phyloP scores from a whole-genome alignment of 1,140 invertebrate species.

The Hypothenemus hampei region DNA sequence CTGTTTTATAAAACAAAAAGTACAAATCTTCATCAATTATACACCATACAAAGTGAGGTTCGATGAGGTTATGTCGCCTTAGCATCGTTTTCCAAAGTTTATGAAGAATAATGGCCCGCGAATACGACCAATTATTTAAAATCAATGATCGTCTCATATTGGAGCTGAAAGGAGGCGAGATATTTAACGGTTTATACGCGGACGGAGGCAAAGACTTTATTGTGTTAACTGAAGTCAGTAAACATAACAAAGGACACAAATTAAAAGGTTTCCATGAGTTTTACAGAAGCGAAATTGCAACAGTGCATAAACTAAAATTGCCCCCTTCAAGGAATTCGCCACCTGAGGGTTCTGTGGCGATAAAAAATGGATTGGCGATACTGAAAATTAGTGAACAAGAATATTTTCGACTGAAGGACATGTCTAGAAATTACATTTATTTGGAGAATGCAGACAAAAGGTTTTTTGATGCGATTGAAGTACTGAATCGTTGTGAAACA shows the following conservation, averaged over 20 bases:
- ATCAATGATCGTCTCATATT: constrained; percentile 19
- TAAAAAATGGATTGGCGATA: neutral
- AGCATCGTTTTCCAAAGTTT: too few relatives aligned
- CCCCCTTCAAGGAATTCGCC: neutral
- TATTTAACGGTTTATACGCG: constrained; percentile 25
- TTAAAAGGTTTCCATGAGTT: constrained; percentile 21
- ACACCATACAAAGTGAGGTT: too few relatives aligned
- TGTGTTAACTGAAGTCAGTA: constrained; percentile 15
- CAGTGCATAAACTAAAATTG: constrained; percentile 13
- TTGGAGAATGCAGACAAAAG: constrained; percentile 26
- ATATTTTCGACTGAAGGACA: constrained; percentile 25
- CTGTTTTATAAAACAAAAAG: too few relatives aligned
- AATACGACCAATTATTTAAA: constrained; percentile 12
- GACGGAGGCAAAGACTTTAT: constrained; percentile 26
- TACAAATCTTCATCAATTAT: too few relatives aligned
- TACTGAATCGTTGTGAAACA: constrained; percentile 19
- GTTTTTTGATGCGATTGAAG: constrained; percentile 26
- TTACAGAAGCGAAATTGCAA: constrained; percentile 26
- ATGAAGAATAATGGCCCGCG: neutral
- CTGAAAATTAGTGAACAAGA: constrained; percentile 19
- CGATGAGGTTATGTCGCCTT: too few relatives aligned
- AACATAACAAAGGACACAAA: constrained; percentile 29
- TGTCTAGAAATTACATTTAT: constrained; percentile 21
- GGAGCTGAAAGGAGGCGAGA: constrained; percentile 17
- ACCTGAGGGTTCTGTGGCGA: neutral